Evolutionary conservation across 2,888 invertebrate species (phyloP).

Genomic region (Eulithis testata): DNA sequence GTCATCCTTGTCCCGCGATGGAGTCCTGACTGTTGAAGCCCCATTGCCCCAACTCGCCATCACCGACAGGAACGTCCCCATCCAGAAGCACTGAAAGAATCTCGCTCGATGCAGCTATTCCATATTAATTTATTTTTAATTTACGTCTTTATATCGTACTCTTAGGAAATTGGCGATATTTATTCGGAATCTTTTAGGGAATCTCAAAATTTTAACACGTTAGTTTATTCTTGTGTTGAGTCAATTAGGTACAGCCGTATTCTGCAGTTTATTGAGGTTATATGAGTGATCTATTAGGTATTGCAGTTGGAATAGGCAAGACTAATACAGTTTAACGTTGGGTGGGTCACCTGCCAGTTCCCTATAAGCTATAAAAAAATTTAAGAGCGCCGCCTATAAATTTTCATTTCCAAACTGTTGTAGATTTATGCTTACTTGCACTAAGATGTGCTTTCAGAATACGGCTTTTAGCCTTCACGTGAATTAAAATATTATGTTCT

Average conservation of each 20-base stretch:
- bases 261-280: conserved; percentile 5
- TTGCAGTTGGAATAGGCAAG: conserved; percentile 1
- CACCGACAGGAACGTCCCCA: conserved; percentile 93
- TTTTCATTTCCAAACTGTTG: background rate
- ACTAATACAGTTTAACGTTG: background rate
- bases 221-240: conserved; percentile 51
- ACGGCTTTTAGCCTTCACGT: conserved; percentile 45
- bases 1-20: conserved; percentile 97
- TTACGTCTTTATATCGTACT: conserved; percentile 69
- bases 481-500: conserved; percentile 53
- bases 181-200: conserved; percentile 78
- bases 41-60: conserved; percentile 94
- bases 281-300: background rate
- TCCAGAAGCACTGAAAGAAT: conserved; percentile 84
- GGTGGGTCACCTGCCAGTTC: conserved; percentile 1
- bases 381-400: background rate
- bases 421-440: background rate
- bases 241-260: conserved; percentile 51
- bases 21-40: conserved; percentile 98
- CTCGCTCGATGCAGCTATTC: conserved; percentile 73
- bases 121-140: conserved; percentile 83
- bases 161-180: conserved; percentile 76
- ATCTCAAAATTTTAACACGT: conserved; percentile 75
- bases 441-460: conserved; percentile 7
- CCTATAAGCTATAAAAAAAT: background rate